phyloP scores from a whole-genome alignment of 2,888 invertebrate species.

The Drosophila paranaensis region DNA sequence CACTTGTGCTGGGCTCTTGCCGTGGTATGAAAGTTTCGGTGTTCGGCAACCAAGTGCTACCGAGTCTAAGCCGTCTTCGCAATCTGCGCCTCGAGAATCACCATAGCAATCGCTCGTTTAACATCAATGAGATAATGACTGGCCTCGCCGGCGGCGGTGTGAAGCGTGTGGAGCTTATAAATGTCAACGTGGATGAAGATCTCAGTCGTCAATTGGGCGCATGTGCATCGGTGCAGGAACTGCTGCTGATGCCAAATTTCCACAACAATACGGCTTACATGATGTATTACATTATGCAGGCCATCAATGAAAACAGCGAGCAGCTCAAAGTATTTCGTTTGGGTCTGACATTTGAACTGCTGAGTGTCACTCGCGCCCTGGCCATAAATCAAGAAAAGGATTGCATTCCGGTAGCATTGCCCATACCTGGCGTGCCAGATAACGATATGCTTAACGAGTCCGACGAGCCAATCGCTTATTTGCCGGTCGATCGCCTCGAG shows the following conservation, averaged over 20 bases:
- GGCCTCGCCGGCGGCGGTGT: conserved; percentile 88
- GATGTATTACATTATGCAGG: conserved; percentile 89
- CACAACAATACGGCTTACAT: conserved; percentile 95
- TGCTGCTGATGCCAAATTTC: conserved; percentile 93
- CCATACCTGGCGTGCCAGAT: conserved; percentile 89
- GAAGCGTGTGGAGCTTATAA: conserved; percentile 91
- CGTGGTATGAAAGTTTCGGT: conserved; percentile 87
- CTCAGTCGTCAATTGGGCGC: conserved; percentile 91
- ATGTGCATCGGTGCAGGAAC: conserved; percentile 89
- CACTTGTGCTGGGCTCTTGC: conserved; percentile 93
- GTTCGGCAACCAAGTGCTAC: conserved; percentile 88
- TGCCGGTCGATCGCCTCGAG: conserved; percentile 63
- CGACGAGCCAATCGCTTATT: conserved; percentile 47
- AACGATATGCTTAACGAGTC: conserved; percentile 68
- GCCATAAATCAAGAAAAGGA: conserved; percentile 85
- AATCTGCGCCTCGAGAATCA: conserved; percentile 90
- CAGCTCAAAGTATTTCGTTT: conserved; percentile 92
- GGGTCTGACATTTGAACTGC: conserved; percentile 92
- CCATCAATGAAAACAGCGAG: conserved; percentile 88
- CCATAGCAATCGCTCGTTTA: conserved; percentile 81
- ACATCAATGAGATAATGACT: conserved; percentile 89
- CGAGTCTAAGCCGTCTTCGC: conserved; percentile 87
- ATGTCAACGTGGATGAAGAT: conserved; percentile 92
- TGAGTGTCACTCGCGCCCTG: conserved; percentile 92
- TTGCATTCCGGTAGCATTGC: conserved; percentile 88